phyloP scores from a whole-genome alignment of 1,140 invertebrate species.

The Ctenoplectra terminalis region DNA sequence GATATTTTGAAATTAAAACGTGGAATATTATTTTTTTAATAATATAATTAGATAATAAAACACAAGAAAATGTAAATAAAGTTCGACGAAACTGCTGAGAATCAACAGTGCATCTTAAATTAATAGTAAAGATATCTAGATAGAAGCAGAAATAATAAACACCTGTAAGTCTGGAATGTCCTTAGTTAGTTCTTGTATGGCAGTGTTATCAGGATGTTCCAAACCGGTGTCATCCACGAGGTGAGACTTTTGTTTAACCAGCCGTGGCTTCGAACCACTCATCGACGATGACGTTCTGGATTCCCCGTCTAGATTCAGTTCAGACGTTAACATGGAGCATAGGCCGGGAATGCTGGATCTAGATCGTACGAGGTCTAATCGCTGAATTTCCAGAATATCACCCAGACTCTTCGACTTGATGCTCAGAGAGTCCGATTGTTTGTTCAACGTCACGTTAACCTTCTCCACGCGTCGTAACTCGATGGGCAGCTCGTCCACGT shows the following conservation, averaged over 20 bases:
- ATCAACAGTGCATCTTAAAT: too few relatives aligned
- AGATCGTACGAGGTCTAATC: conserved; percentile 87
- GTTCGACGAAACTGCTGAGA: too few relatives aligned
- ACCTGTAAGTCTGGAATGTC: conserved; percentile 77
- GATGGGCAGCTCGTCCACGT: conserved; percentile 91
- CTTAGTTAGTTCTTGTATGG: conserved; percentile 75
- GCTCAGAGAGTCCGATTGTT: conserved; percentile 82
- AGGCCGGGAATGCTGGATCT: conserved; percentile 89
- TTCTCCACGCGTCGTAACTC: conserved; percentile 94
- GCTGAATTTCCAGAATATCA: conserved; percentile 89
- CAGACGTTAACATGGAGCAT: conserved; percentile 73
- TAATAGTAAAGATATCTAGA: too few relatives aligned
- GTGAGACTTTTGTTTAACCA: conserved; percentile 79
- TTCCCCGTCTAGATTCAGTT: conserved; percentile 72
- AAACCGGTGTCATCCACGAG: conserved; percentile 72
- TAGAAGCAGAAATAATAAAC: not conserved
- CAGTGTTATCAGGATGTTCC: conserved; percentile 77
- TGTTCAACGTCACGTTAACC: conserved; percentile 84
- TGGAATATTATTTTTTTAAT: too few relatives aligned
- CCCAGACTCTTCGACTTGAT: conserved; percentile 91
- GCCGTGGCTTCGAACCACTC: conserved; percentile 74
- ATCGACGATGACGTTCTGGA: conserved; percentile 69
- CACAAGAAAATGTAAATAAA: too few relatives aligned
- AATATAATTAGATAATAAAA: too few relatives aligned
- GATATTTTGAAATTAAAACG: too few relatives aligned